Evolutionary conservation across 2,113 vertebrate genomes (phyloP), one percentile per base, ranked within the genome.

Genomic region (Acanthisitta chloris): DNA sequence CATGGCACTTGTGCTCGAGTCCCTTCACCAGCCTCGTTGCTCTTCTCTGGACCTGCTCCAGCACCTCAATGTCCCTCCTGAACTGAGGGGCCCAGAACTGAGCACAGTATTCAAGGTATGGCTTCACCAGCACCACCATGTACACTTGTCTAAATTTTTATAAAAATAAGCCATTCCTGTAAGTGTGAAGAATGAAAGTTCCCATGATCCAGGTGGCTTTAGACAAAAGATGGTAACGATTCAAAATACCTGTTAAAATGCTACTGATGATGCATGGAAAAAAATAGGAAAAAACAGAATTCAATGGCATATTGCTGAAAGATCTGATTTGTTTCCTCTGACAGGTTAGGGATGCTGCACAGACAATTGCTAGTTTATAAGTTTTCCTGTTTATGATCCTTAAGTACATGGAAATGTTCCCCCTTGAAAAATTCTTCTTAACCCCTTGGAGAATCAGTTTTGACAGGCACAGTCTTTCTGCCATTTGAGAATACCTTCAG

Each of bases 161-260:
- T 52, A 51, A 81, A 94, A 91, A 87, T 16, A 81, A 83, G 73
- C 13, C 14, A 45, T 48, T 59, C 57, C 19, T 81, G 16, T 71
- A 67, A 59, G 29, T 36, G 17, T 54, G 49, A 91, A 84, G 61
- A 89, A 94, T 84, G 19, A 89, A 64, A 87, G 59, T 3, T 42
- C 13, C 43, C n/a, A 14, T 54, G 14, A 67, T 91, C 69, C 86
- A 92, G 80, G 81, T 94, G 81, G 17, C 69, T 94, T 94, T 57
- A 87, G 52, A 94, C 65, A 97, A 94, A 95, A 76, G 73, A 57
- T 29, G 54, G 17, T 71, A 88, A 81, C 12, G n/a, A 45, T 71
- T 85, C 42, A 78, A 67, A 91, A 76, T 52, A 80, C 25, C 14
- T 42, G 6, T 40, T 88, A 88, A 82, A 91, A 84, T 52, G 25